Evolutionary conservation across 30 jellyfish, hydroid and myxozoan species (phyloP), one percentile per base, ranked within the genome.

Genomic region (Pseudorhiza aurosa): DNA sequence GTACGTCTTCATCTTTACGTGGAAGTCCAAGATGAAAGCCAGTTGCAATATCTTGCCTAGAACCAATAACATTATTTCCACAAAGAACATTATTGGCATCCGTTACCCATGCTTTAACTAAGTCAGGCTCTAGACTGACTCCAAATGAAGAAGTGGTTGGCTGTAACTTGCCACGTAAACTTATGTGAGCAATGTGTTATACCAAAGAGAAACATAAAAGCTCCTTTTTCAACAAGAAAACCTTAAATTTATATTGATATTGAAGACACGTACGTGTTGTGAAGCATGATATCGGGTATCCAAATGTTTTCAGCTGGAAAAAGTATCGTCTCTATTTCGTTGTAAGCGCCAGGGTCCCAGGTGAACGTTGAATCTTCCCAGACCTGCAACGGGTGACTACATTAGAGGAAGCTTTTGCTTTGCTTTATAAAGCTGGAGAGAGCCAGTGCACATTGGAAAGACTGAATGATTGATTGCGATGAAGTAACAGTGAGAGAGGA

Each of bases 211-310:
- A n/a, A n/a, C n/a, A n/a, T n/a, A n/a, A n/a, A n/a, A n/a, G n/a
- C n/a, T n/a, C n/a, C n/a, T n/a, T n/a, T n/a, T n/a, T n/a, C n/a
- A n/a, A n/a, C n/a, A n/a, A n/a, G n/a, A n/a, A n/a, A n/a, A n/a
- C n/a, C n/a, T n/a, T n/a, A n/a, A n/a, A n/a, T n/a, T n/a, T n/a
- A n/a, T n/a, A n/a, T n/a, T n/a, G n/a, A n/a, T n/a, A n/a, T n/a
- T n/a, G n/a, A n/a, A n/a, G n/a, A n/a, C n/a, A 59, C 95, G 42
- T 46, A 84, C 95, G 88, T 84, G 60, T 84, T 84, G 53, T 84
- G 49, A 7, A 84, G 67, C 6, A 84, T 45, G 69, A 84, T 49
- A 56, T 84, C 95, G 9, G 95, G 95, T 17, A 55, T 73, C 95
- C 95, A 84, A 14, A 84, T 60, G 25, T 24, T 8, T 4, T 8